Conservation (phyloP, 1,140 invertebrate species). For the Micrasema minimum region DNA sequence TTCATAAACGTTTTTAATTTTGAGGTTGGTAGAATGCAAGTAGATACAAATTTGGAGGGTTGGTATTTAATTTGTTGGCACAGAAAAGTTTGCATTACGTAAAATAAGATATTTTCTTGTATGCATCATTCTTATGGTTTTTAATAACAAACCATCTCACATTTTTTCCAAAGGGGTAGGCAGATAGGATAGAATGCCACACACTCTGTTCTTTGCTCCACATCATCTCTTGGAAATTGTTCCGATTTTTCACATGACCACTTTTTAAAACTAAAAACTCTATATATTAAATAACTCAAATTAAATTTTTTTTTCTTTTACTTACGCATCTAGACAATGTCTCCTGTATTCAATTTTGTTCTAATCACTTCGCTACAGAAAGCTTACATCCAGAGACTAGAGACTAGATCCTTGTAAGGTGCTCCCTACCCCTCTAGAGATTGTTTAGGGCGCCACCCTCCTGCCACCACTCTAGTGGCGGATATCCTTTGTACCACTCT, state of each 20-base stretch:
- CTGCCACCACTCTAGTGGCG: constrained; percentile 15
- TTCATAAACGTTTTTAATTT: constrained; percentile 33
- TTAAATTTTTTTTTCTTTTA: too few species aligned
- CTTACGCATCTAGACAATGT: too few species aligned
- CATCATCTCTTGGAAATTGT: too few species aligned
- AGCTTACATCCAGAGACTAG: neutral
- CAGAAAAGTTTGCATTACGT: neutral
- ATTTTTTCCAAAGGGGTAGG: too few species aligned
- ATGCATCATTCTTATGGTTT: too few species aligned
- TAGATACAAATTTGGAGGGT: neutral
- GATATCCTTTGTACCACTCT: constrained; percentile 22
- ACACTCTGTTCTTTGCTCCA: too few species aligned
- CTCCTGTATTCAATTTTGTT: neutral
- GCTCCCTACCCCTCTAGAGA: constrained; percentile 8
- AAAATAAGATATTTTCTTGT: neutral
- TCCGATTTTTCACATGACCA: too few species aligned
- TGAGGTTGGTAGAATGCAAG: neutral
- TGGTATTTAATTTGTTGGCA: constrained; percentile 21
- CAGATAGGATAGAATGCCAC: too few species aligned
- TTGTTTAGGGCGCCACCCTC: constrained; percentile 23
- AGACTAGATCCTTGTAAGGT: neutral
- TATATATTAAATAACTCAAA: too few species aligned
- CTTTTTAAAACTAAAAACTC: too few species aligned
- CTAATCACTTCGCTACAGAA: constrained; percentile 1
- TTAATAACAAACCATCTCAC: too few species aligned